phyloP scores from a whole-genome alignment of 2,113 vertebrate species.

The Pterocles orientalis region DNA sequence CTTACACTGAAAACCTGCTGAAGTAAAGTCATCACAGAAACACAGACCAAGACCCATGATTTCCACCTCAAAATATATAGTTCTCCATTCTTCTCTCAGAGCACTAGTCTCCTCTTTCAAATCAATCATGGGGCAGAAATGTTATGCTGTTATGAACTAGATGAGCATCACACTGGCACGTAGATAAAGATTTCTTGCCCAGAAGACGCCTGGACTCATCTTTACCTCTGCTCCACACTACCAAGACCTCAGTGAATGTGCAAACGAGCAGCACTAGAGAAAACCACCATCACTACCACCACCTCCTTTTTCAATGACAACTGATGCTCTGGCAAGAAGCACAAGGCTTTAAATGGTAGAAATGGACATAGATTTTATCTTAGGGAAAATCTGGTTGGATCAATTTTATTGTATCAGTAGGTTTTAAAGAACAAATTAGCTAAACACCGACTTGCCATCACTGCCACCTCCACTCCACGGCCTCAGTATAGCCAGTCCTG shows the following conservation, averaged over 20 bases:
- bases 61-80: neutral
- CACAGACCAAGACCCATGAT: neutral
- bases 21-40: neutral
- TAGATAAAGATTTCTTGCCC: neutral
- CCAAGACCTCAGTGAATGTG: neutral
- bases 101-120: neutral
- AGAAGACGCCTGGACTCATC: neutral
- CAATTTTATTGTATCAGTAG: neutral
- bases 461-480: neutral
- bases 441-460: neutral
- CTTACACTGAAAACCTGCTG: neutral
- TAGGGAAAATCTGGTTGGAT: neutral
- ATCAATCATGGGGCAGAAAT: neutral
- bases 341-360: neutral
- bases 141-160: neutral
- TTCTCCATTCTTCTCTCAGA: neutral
- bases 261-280: neutral
- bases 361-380: neutral
- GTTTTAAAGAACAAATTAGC: neutral
- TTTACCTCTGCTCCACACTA: neutral
- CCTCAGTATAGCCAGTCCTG: neutral
- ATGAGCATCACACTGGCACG: neutral
- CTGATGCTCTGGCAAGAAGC: neutral
- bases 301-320: neutral
- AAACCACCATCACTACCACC: rapidly evolving